Evolutionary conservation across 2,888 invertebrate species (phyloP), one percentile per base, ranked within the genome.

Genomic region (Caenorhabditis panamensis): DNA sequence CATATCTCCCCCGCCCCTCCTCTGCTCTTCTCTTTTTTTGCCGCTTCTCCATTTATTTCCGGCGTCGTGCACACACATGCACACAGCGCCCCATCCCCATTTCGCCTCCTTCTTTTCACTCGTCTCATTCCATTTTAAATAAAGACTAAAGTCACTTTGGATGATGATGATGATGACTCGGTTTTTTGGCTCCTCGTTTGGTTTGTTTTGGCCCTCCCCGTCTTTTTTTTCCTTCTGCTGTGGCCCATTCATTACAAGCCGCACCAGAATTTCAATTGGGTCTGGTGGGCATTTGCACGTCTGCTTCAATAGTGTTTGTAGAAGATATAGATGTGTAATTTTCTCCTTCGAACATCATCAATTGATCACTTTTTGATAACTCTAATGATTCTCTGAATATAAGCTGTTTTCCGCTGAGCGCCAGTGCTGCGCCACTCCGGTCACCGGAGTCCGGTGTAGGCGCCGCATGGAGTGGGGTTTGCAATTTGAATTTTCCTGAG

Each of bases 1-100:
- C 73, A 73, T 71, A 71, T 73, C 58, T 62, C 26, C 62, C 26
- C 49, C 51, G 22, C 54, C 58, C 44, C 59, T 71, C 71, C 63
- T 71, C 62, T 67, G n/a, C n/a, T n/a, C n/a, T n/a, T n/a, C 63
- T 63, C 64, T 73, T 66, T 47, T 63, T 66, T 47, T 58, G 31
- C 58, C 59, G 58, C 73, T 73, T 73, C 73, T 73, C 73, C 73
- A 73, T 64, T 73, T 73, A 73, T 73, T 73, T 73, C 73, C 73
- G 73, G 66, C 64, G 66, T 64, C 66, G 66, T 64, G 73, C 73
- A 59, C 73, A 59, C 66, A 56, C 56, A 56, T 47, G 16, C 47
- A 49, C 31, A 6, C 31, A 31, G n/a, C 36, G 5, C 11, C 36
- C 36, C 36, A 5, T 36, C 36, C 36, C 11, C 58, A 54, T 58